Percentiles rank a stretch among this genome's conserved stretches.
Evolutionary conservation across 2,797 vertebrate genomes (phyloP).

Genomic region (Austrolebias charrua): DNA sequence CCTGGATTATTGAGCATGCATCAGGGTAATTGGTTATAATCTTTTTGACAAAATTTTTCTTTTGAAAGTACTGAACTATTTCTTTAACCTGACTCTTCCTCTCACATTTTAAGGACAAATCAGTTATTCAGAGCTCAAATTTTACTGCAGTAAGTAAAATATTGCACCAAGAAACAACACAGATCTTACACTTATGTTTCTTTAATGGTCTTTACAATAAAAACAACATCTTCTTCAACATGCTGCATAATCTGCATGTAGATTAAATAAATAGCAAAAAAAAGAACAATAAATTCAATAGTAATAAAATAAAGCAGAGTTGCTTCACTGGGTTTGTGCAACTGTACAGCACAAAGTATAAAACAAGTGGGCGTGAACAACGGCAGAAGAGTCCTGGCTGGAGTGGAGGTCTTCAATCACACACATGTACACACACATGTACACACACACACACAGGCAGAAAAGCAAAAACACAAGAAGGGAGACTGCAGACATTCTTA

Average conservation of each 20-base stretch:
- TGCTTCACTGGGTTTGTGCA: constrained; percentile 41
- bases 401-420: constrained; percentile 36
- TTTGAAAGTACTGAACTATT: neutral
- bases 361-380: constrained; percentile 23
- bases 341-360: constrained; percentile 44
- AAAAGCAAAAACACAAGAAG: constrained; percentile 28
- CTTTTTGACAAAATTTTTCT: too few relatives aligned
- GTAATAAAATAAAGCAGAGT: constrained; percentile 49
- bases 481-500: constrained; percentile 37
- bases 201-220: constrained; percentile 81
- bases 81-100: neutral
- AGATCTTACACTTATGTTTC: constrained; percentile 74
- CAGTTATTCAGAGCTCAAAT: constrained; percentile 6
- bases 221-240: constrained; percentile 70
- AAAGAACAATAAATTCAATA: constrained; percentile 59
- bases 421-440: neutral
- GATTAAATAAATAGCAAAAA: constrained; percentile 77
- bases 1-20: too few relatives aligned
- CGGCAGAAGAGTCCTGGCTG: constrained; percentile 52
- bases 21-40: too few relatives aligned
- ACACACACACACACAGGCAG: constrained; percentile 2
- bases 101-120: too few relatives aligned
- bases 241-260: constrained; percentile 63
- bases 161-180: constrained; percentile 77
- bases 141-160: constrained; percentile 34